Conservation (phyloP, 1,140 invertebrate species). For the Dendrolimus kikuchii region DNA sequence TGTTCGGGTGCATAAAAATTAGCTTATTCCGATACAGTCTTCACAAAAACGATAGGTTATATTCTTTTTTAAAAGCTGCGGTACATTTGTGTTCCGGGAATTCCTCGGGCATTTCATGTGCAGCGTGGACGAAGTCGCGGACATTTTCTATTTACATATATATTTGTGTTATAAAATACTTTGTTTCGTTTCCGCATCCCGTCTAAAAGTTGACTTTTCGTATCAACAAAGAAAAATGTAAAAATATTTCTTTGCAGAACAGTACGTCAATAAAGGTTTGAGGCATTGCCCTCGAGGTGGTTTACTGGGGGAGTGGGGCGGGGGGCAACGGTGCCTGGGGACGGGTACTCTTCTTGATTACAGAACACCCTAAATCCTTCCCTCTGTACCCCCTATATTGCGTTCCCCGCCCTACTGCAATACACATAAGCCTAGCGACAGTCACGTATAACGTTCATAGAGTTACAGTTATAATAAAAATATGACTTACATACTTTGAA, state of each 20-base stretch:
- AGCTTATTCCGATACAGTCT: no score
- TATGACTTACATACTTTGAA: slow-evolving; percentile 10
- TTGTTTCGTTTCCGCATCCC: slow-evolving; percentile 7
- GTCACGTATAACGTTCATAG: slow-evolving; percentile 31
- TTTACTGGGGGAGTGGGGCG: slow-evolving; percentile 16
- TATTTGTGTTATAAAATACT: not conserved
- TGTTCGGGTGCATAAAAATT: no score
- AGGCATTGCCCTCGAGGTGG: slow-evolving; percentile 58
- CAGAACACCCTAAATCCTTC: slow-evolving; percentile 37
- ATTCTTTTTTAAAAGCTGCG: no score
- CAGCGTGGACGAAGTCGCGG: no score
- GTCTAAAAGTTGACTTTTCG: slow-evolving; percentile 27
- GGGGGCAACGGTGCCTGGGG: slow-evolving; percentile 44
- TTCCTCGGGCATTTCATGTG: no score
- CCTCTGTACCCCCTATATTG: slow-evolving; percentile 13
- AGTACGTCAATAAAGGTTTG: slow-evolving; percentile 66
- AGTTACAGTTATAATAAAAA: slow-evolving; percentile 13
- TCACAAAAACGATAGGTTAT: no score
- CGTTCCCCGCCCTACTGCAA: slow-evolving; percentile 24
- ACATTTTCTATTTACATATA: no score
- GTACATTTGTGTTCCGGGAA: no score
- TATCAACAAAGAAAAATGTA: slow-evolving; percentile 52
- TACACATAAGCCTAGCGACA: slow-evolving; percentile 46
- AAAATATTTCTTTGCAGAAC: slow-evolving; percentile 56
- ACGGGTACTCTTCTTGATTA: slow-evolving; percentile 73